These are phyloP conservation scores for Tapera naevia DNA, from an alignment of 2,797 vertebrate genomes.

Conservation along the genomic window DNA sequence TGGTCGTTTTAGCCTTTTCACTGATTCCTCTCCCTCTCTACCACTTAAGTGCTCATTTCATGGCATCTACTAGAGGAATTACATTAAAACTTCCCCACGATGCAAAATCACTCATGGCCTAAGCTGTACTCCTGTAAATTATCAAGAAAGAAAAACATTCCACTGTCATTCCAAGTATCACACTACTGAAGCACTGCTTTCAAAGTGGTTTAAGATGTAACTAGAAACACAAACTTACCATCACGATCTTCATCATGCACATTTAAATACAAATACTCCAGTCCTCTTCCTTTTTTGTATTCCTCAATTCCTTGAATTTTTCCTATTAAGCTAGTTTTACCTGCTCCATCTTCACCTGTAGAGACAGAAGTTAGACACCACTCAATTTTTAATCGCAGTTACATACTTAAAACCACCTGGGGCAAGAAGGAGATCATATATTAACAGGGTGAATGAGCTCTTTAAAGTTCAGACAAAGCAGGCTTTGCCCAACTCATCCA, in stretches of 20 bases:
- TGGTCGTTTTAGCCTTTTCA: background rate
- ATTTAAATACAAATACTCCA: constrained; percentile 97
- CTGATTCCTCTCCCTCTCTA: background rate
- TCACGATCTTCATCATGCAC: constrained; percentile 97
- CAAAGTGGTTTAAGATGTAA: background rate
- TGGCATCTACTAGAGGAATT: background rate
- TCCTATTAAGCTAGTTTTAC: constrained; percentile 96
- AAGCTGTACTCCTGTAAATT: background rate
- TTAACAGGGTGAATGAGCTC: background rate
- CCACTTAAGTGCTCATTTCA: background rate
- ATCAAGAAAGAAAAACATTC: background rate
- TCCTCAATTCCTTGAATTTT: constrained; percentile 95
- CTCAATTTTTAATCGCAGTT: constrained; percentile 18
- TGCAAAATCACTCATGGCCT: background rate
- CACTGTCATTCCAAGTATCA: background rate
- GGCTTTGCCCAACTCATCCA: background rate
- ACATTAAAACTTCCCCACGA: background rate
- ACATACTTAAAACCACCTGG: background rate
- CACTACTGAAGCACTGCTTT: background rate
- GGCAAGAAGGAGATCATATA: background rate
- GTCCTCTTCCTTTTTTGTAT: constrained; percentile 96
- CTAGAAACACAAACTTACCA: constrained; percentile 77
- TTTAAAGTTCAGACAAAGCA: background rate
- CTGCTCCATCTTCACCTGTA: constrained; percentile 95
- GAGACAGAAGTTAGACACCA: constrained; percentile 15